These are phyloP conservation scores for Pegoplata infirma DNA, from an alignment of 2,888 invertebrate species.

Conservation along the genomic window DNA sequence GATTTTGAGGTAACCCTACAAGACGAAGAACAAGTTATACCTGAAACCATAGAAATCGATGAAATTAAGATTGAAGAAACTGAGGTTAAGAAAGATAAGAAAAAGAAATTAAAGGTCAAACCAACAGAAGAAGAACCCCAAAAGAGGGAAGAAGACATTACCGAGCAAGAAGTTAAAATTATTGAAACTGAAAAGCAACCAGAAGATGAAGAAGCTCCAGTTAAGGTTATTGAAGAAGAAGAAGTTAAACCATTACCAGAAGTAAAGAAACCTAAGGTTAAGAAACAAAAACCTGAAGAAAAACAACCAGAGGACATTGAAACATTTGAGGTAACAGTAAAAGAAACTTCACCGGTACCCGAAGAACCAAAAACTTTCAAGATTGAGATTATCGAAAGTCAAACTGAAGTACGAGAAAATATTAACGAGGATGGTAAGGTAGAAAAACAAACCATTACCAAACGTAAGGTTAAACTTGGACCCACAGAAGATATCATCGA, in stretches of 20 bases:
- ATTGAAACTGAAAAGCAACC: slow-evolving; percentile 58
- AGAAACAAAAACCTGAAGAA: slow-evolving; percentile 39
- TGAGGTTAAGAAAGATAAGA: slow-evolving; percentile 59
- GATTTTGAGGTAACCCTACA: slow-evolving; percentile 14
- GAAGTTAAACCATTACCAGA: slow-evolving; percentile 63
- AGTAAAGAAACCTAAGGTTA: slow-evolving; percentile 58
- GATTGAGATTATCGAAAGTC: slow-evolving; percentile 62
- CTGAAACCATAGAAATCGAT: slow-evolving; percentile 20
- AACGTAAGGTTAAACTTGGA: slow-evolving; percentile 77
- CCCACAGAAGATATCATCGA: slow-evolving; percentile 76
- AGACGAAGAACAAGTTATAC: slow-evolving; percentile 43
- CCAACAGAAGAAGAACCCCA: slow-evolving; percentile 73
- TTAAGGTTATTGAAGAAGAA: slow-evolving; percentile 44
- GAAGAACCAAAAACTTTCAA: slow-evolving; percentile 49
- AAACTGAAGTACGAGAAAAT: slow-evolving; percentile 61
- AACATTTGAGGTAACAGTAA: slow-evolving; percentile 77
- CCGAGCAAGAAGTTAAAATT: slow-evolving; percentile 35
- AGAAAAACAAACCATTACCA: slow-evolving; percentile 77
- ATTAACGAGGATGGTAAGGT: slow-evolving; percentile 73
- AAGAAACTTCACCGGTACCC: slow-evolving; percentile 71
- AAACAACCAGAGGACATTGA: slow-evolving; percentile 63
- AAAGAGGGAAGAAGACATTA: slow-evolving; percentile 41
- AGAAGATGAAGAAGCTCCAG: slow-evolving; percentile 65
- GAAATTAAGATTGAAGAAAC: slow-evolving; percentile 70
- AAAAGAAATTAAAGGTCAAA: slow-evolving; percentile 72